phyloP scores from a whole-genome alignment of 2,113 vertebrate genomes.

The Blennius ocellaris region DNA sequence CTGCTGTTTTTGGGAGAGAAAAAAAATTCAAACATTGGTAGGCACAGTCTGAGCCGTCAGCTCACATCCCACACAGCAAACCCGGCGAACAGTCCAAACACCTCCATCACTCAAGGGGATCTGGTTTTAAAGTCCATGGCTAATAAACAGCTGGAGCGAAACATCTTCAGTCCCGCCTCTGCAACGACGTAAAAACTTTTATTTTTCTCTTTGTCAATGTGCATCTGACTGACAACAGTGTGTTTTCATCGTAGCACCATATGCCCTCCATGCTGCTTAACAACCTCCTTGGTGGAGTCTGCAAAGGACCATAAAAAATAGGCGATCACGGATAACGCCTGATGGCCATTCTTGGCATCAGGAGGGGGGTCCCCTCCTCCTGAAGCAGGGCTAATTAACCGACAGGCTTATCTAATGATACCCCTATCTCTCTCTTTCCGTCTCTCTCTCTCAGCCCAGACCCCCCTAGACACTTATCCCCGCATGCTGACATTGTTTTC shows the following conservation, averaged over 20 bases:
- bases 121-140: slow-evolving; percentile 52
- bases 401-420: slow-evolving; percentile 82
- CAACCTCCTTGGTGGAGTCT: slow-evolving; percentile 72
- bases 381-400: slow-evolving; percentile 81
- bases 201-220: slow-evolving; percentile 65
- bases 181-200: slow-evolving; percentile 63
- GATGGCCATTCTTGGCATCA: slow-evolving; percentile 78
- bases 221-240: slow-evolving; percentile 64
- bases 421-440: slow-evolving; percentile 66
- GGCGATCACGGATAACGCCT: slow-evolving; percentile 72
- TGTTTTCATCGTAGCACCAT: slow-evolving; percentile 71
- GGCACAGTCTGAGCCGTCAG: slow-evolving; percentile 25
- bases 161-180: slow-evolving; percentile 53
- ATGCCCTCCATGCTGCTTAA: slow-evolving; percentile 80
- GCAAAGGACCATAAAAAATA: slow-evolving; percentile 78
- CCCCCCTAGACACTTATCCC: slow-evolving; percentile 72
- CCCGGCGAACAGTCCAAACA: slow-evolving; percentile 27
- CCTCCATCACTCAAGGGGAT: slow-evolving; percentile 34
- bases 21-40: slow-evolving; percentile 18
- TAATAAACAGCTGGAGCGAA: slow-evolving; percentile 68
- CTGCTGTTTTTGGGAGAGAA: slow-evolving; percentile 30
- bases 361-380: slow-evolving; percentile 72
- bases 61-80: slow-evolving; percentile 52
- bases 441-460: slow-evolving; percentile 47
- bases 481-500: slow-evolving; percentile 84